Evolutionary conservation across 2,797 vertebrate genomes (phyloP).

Genomic region (Enteromius argenteus): DNA sequence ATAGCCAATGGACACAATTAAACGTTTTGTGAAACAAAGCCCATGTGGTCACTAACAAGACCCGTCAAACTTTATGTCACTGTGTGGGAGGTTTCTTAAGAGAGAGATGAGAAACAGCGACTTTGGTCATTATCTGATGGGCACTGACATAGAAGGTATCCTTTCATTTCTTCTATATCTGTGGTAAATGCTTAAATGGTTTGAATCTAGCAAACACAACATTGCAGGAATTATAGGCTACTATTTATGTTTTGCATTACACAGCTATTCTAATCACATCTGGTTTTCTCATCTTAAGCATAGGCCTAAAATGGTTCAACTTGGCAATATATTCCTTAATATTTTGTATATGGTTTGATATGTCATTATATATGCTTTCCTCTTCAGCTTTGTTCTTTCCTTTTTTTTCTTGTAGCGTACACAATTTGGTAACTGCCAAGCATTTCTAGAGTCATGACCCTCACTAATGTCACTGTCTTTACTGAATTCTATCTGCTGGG

Average conservation of each 20-base stretch:
- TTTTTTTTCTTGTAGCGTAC: constrained; percentile 70
- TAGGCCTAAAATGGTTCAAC: neutral
- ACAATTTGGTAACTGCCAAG: neutral
- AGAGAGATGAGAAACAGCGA: constrained; percentile 59
- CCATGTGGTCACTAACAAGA: neutral
- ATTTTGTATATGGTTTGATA: neutral
- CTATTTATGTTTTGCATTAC: neutral
- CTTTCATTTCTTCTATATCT: neutral
- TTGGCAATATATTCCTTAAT: neutral
- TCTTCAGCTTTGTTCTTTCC: constrained; percentile 69
- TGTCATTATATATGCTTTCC: constrained; percentile 32
- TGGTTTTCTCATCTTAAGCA: neutral
- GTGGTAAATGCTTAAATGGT: neutral
- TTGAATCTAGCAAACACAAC: neutral
- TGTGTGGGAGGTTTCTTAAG: constrained; percentile 60
- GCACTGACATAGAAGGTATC: neutral
- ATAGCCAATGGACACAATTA: neutral
- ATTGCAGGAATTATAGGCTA: neutral
- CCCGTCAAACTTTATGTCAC: neutral
- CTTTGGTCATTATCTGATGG: neutral
- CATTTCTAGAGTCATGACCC: constrained; percentile 47
- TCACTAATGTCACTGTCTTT: constrained; percentile 53
- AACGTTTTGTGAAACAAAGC: neutral
- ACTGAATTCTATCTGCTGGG: constrained; percentile 60
- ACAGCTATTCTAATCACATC: neutral